phyloP scores from a whole-genome alignment of 2,888 invertebrate genomes.

The Cryptus viduatorius region DNA sequence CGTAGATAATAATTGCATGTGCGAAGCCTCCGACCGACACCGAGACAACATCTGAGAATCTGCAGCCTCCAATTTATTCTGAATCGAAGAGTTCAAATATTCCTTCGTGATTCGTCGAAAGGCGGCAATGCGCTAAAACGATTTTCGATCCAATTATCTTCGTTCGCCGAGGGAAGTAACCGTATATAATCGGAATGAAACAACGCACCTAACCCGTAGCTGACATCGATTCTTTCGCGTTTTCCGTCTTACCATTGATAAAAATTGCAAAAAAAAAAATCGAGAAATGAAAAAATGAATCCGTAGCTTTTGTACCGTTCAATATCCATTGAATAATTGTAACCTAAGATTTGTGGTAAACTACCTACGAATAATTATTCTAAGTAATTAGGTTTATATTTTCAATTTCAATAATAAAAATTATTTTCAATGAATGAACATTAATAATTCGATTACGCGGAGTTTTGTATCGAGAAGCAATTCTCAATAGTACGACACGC shows the following conservation, averaged over 20 bases:
- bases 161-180: constrained; percentile 6
- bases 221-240: constrained; percentile 56
- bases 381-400: constrained; percentile 82
- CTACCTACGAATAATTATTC: constrained; percentile 79
- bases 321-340: constrained; percentile 76
- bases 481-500: not conserved
- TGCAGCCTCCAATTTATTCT: constrained; percentile 21
- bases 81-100: constrained; percentile 8
- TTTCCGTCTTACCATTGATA: constrained; percentile 75
- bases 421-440: constrained; percentile 81
- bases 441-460: constrained; percentile 42
- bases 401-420: constrained; percentile 81
- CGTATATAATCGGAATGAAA: constrained; percentile 35
- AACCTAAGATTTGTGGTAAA: constrained; percentile 79
- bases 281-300: constrained; percentile 45
- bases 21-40: not conserved
- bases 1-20: constrained; percentile 16
- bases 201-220: constrained; percentile 11
- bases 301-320: constrained; percentile 76
- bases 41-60: constrained; percentile 16
- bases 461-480: constrained; percentile 20
- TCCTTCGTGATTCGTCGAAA: not conserved
- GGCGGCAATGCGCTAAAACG: not conserved
- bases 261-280: constrained; percentile 71
- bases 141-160: not conserved